Evolutionary conservation across 2,797 vertebrate species (phyloP), one percentile per base, ranked within the genome.

Genomic region (Naso thynnoides): DNA sequence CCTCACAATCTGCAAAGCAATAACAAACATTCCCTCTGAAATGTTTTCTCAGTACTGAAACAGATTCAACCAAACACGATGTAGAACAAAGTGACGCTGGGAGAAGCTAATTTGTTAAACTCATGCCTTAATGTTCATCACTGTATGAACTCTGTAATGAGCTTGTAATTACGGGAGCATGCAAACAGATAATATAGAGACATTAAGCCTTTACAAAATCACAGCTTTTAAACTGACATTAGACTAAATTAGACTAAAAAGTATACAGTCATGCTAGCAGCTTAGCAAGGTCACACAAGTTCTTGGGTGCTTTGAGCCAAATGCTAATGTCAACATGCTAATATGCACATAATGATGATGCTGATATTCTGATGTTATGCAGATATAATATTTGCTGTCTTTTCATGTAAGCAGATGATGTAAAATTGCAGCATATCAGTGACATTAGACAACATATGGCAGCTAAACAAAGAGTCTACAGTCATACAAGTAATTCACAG

Each of bases 1-100:
- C 70, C 93, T 95, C 57, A 97, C 90, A 59, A 97, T 96, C 97
- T 98, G 88, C 1, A 18, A 71, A 79, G 42, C 19, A 58, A 68
- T 0, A 56, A 69, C 36, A 41, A 72, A 65, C 1, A 4, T 19
- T 69, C 64, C 50, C 0, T 38, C 33, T 53, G 26, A 76, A 42
- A 67, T 2, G 27, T 26, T 74, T 59, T 78, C 26, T 69, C 8
- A 44, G 26, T 39, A 38, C 2, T 42, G 8, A 58, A 57, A 49
- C 21, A 0, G 11, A 24, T 53, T 60, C 5, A 68, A 33, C 11
- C 29, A 57, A 42, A 31, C 4, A 55, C 31, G 7, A 21, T 0
- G 13, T 5, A 52, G 13, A 60, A 55, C 0, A 33, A 15, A 48
- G 26, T 10, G 15, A 61, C 2, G 23, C 6, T 2, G n/a, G 53